A percentile compares a stretch with the other conserved stretches of the same genome.
These are phyloP conservation scores for Dione juno DNA, from an alignment of 2,888 invertebrate species.

Conservation along the genomic window DNA sequence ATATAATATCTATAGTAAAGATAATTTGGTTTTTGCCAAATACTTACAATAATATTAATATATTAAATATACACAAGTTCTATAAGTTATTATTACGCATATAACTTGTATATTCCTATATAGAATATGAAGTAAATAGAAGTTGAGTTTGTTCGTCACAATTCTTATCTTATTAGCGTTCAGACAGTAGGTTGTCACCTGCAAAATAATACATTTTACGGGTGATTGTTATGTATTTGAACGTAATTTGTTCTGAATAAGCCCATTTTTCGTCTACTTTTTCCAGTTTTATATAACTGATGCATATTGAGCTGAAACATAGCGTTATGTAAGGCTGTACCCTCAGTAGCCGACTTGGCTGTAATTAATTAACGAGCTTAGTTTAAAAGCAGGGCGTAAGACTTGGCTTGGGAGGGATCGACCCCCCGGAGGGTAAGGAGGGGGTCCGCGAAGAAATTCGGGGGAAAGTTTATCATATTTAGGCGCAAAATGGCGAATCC, in stretches of 20 bases:
- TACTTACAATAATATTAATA: too few relatives aligned
- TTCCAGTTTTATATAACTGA: constrained; percentile 48
- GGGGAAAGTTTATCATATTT: constrained; percentile 84
- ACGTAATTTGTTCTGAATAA: neutral
- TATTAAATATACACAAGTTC: too few relatives aligned
- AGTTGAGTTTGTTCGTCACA: too few relatives aligned
- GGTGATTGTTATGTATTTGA: neutral
- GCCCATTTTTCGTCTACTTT: constrained; percentile 25
- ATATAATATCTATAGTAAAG: too few relatives aligned
- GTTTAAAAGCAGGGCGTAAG: constrained; percentile 84
- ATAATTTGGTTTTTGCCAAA: too few relatives aligned
- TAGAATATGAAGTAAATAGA: too few relatives aligned
- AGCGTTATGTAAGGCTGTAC: constrained; percentile 76
- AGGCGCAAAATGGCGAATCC: constrained; percentile 84
- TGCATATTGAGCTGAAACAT: constrained; percentile 80
- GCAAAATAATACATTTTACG: neutral
- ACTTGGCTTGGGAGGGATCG: constrained; percentile 69
- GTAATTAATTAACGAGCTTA: constrained; percentile 85
- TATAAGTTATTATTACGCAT: too few relatives aligned
- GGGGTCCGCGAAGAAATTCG: constrained; percentile 78
- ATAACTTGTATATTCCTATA: too few relatives aligned
- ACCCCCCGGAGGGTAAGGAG: constrained; percentile 57
- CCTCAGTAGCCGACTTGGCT: constrained; percentile 79
- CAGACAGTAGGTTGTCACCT: too few relatives aligned
- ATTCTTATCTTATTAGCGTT: neutral